Evolutionary conservation across 2,888 invertebrate genomes (phyloP), one percentile per base, ranked within the genome.

Genomic region (Stenoptilia bipunctidactyla): DNA sequence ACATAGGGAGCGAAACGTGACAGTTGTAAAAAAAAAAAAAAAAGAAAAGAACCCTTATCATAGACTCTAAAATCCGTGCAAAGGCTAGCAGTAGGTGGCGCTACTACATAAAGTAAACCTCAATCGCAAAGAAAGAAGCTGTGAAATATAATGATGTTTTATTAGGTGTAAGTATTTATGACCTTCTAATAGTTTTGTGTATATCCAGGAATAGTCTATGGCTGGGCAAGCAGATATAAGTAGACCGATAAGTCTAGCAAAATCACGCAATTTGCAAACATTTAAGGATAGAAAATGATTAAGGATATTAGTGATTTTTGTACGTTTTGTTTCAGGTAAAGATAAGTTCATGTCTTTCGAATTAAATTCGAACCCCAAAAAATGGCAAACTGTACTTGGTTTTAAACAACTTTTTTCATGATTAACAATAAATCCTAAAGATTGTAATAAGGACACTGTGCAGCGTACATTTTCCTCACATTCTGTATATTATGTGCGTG

Each of bases 211-310:
- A 15, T 48, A 48, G 1, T 41, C 27, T 12, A 46, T 20, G 1
- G 44, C 44, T 15, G 41, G 41, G 15, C 48, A 46, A 2, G 44
- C 46, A 3, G 48, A 38, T 14, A 43, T 34, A 20, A 48, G 14
- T 2, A 39, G 13, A 9, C 44, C 46, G 13, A 46, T 39, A 36
- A 44, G n/a, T 27, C 33, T 34, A 10, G 20, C 8, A 20, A 20
- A 20, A 8, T 20, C 20, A 20, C 5, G 15, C n/a, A 36, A 20
- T 8, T 15, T 36, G 13, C 35, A 35, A 6, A 6, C 6, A 9
- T 13, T 10, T 15, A 6, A 4, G 13, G 6, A 4, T 8, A 15
- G 2, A 35, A 13, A 35, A 9, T 13, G 6, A 13, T 13, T n/a
- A 13, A 35, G 13, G 6, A 15, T 3, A 4, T 35, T 2, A 13